Conservation (phyloP, 2,888 invertebrate species). For the Drosophila kokeensis region DNA sequence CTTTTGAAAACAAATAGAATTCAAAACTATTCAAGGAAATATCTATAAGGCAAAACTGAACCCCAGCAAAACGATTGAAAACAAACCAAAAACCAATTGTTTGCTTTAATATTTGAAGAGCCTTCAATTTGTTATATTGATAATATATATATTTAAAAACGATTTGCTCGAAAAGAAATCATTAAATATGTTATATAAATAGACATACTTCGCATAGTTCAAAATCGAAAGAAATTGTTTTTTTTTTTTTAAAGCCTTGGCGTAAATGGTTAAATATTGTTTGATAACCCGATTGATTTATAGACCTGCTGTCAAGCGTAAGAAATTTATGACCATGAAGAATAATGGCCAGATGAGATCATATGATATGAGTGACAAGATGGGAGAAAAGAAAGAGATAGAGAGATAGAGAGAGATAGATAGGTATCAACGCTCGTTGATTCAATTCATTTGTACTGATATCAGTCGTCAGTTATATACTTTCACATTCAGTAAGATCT, state of each 20-base stretch:
- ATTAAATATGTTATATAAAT: conserved; percentile 7
- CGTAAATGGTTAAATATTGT: not conserved
- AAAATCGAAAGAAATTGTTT: not conserved
- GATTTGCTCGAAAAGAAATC: conserved; percentile 17
- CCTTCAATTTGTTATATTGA: conserved; percentile 32
- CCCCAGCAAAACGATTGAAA: conserved; percentile 21
- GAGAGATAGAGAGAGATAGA: not conserved
- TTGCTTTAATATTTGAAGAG: conserved; percentile 32
- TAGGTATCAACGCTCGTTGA: not conserved
- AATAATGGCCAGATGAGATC: not conserved
- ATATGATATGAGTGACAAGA: not conserved
- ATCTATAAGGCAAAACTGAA: conserved; percentile 18
- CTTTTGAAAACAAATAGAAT: conserved; percentile 26
- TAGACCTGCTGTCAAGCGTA: not conserved
- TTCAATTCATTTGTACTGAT: not conserved
- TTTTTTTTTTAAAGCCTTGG: conserved; percentile 19
- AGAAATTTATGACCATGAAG: not conserved
- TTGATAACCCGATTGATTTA: conserved; percentile 11
- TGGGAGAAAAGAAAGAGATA: not conserved
- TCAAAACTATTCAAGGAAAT: conserved; percentile 41
- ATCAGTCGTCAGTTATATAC: not conserved
- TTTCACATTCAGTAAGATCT: not conserved
- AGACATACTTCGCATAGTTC: conserved; percentile 17
- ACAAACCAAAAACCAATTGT: conserved; percentile 29
- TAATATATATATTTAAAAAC: conserved; percentile 7